These are phyloP conservation scores for Melikaiella ostensackeni DNA, from an alignment of 2,888 invertebrate species.

Conservation along the genomic window DNA sequence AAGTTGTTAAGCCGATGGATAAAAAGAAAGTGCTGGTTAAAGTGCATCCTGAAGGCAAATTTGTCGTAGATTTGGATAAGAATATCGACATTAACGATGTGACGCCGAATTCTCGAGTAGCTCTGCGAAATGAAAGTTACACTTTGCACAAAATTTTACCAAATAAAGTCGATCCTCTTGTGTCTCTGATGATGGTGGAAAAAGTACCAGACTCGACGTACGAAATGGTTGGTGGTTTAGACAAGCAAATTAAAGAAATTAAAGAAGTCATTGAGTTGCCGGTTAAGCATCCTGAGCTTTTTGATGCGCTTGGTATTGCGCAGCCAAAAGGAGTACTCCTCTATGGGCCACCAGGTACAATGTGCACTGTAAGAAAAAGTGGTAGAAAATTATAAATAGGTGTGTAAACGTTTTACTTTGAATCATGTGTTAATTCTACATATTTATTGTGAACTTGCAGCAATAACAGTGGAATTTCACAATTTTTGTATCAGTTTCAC, in stretches of 20 bases:
- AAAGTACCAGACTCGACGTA: constrained; percentile 99
- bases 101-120: constrained; percentile 98
- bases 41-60: constrained; percentile 99
- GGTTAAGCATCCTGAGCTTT: constrained; percentile 99
- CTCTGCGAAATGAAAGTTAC: constrained; percentile 98
- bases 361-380: too few relatives aligned
- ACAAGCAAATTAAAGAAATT: constrained; percentile 99
- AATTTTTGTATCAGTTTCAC: too few relatives aligned
- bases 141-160: constrained; percentile 99
- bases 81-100: constrained; percentile 99
- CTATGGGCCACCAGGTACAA: constrained; percentile 96
- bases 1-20: constrained; percentile 99
- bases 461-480: too few relatives aligned
- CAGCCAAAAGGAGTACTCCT: constrained; percentile 98
- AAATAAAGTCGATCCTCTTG: constrained; percentile 99
- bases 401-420: too few relatives aligned
- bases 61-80: constrained; percentile 99
- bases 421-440: too few relatives aligned
- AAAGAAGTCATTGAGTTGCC: constrained; percentile 99
- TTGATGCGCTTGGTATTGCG: constrained; percentile 98
- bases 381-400: too few relatives aligned
- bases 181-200: constrained; percentile 99
- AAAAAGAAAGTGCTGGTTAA: constrained; percentile 99
- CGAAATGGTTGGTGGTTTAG: constrained; percentile 99
- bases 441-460: too few relatives aligned